Evolutionary conservation across 2,888 invertebrate species (phyloP), one percentile per base, ranked within the genome.

Genomic region (Drosophila nigritarsus): DNA sequence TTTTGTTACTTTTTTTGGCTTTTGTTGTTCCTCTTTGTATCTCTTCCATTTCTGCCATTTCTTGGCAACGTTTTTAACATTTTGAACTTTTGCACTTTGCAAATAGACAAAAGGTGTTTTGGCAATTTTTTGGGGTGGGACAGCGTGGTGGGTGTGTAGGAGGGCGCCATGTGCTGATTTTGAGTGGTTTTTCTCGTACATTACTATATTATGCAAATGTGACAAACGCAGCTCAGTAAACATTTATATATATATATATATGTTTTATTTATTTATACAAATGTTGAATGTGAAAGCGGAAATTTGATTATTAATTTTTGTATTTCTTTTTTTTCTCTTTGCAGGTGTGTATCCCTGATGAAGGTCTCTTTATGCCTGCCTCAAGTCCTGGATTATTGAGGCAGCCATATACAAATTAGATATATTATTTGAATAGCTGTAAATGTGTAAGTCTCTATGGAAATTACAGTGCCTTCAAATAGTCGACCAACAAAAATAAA

Each of bases 371-470:
- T 62, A 73, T 88, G 87, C 72, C 89, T 87, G 87, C 90, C 87
- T 87, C 87, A 87, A 87, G 90, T 88, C 87, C 87, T 90, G 87
- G 87, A 87, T 90, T 87, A 87, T 87, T 87, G 87, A 90, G 87
- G 84, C 88, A 82, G 89, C 71, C 82, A 80, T 75, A 49, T 68
- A 56, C 53, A 62, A 49, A 24, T 36, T 15, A 40, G 30, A 45
- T 27, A 49, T 20, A 49, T 7, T 34, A 58, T 66, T 48, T 53
- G 34, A 27, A 42, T 11, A 59, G n/a, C 45, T 58, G 38, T 74
- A 60, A 49, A 36, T 66, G 45, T 77, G 64, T 73, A 68, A 75
- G 71, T 83, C 50, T 55, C 34, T 56, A 53, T 64, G 50, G 60
- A 53, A 34, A 49, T 32, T 29, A 56, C 9, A 55, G 54, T 65